Evolutionary conservation across 2,797 vertebrate species (phyloP).

Genomic region (Coccyzus lansbergi): DNA sequence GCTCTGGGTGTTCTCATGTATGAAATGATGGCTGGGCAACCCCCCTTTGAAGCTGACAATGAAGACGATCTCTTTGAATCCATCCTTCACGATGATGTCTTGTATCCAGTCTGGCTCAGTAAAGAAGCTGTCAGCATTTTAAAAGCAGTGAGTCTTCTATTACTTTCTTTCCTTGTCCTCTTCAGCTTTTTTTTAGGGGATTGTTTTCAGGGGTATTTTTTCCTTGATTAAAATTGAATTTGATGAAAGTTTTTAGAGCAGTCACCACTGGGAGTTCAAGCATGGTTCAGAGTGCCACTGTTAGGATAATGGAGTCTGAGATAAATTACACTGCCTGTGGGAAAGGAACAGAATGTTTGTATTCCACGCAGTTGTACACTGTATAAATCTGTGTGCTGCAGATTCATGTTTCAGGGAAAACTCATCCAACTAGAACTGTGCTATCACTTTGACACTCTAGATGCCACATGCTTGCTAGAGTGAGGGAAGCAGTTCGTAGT

Average conservation of each 20-base stretch:
- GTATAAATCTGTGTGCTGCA: slow-evolving; percentile 23
- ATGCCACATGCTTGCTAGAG: neutral
- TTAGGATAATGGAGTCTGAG: slow-evolving; percentile 61
- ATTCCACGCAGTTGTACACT: slow-evolving; percentile 65
- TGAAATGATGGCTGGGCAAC: slow-evolving; percentile 97
- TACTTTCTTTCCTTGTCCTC: neutral
- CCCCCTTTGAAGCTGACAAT: slow-evolving; percentile 95
- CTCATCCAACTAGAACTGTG: slow-evolving; percentile 6
- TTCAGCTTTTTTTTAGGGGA: neutral
- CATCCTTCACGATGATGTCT: slow-evolving; percentile 94
- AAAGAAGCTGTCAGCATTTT: slow-evolving; percentile 96
- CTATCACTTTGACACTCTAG: slow-evolving; percentile 23
- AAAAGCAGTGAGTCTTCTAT: slow-evolving; percentile 86
- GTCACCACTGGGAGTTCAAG: slow-evolving; percentile 68
- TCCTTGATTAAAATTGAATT: slow-evolving; percentile 33
- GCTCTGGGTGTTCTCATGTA: slow-evolving; percentile 96
- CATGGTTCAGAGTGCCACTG: slow-evolving; percentile 72
- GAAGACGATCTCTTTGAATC: slow-evolving; percentile 97
- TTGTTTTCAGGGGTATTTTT: neutral
- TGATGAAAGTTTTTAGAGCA: slow-evolving; percentile 58
- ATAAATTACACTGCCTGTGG: slow-evolving; percentile 77
- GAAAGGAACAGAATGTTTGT: slow-evolving; percentile 81
- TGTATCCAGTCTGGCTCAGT: slow-evolving; percentile 97
- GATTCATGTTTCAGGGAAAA: slow-evolving; percentile 66
- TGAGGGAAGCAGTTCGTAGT: neutral